Conservation (phyloP, 1,140 invertebrate genomes). For the Danaus plexippus region DNA sequence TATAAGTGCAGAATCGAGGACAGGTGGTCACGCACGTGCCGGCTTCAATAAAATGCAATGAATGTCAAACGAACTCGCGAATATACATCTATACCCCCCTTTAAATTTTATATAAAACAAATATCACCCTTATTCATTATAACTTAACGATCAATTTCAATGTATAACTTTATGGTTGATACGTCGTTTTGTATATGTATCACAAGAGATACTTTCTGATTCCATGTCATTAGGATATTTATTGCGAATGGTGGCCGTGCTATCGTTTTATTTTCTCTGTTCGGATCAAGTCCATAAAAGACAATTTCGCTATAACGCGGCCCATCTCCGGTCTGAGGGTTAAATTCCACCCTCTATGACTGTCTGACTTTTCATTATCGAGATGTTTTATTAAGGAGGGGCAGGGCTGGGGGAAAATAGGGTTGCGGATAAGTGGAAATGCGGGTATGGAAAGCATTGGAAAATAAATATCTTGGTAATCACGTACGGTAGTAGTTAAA, state of each 20-base stretch:
- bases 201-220: constrained; percentile 64
- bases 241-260: constrained; percentile 44
- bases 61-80: constrained; percentile 59
- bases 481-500: too few species aligned
- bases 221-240: constrained; percentile 71
- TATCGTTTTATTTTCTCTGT: constrained; percentile 51
- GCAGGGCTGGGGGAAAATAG: constrained; percentile 45
- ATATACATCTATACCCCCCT: constrained; percentile 32
- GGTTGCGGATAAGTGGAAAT: constrained; percentile 23
- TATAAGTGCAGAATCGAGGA: constrained; percentile 54
- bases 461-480: too few species aligned
- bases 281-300: constrained; percentile 40
- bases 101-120: constrained; percentile 9
- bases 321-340: constrained; percentile 36
- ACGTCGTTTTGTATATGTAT: constrained; percentile 27
- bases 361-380: constrained; percentile 72
- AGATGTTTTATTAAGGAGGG: constrained; percentile 71
- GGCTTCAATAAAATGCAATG: constrained; percentile 66
- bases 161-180: constrained; percentile 15
- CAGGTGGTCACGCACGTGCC: constrained; percentile 67
- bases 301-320: constrained; percentile 36
- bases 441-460: background rate
- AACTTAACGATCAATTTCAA: constrained; percentile 31
- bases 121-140: constrained; percentile 29
- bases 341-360: constrained; percentile 65